Percentiles rank a stretch among this genome's conserved stretches.
Conservation (phyloP, 2,888 invertebrate genomes). For the Drosophila bunnanda region DNA sequence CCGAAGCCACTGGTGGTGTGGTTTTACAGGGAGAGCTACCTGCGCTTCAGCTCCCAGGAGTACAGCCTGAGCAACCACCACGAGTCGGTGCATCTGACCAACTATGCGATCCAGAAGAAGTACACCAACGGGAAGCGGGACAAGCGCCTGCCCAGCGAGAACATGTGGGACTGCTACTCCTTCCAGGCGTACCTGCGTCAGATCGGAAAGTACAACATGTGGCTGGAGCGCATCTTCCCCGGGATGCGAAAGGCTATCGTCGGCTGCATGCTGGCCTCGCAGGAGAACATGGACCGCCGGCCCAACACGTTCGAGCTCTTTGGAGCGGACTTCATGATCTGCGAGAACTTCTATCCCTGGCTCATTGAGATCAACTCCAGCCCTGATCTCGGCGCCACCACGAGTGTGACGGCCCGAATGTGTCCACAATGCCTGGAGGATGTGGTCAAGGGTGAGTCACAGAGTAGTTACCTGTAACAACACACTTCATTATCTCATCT, state of each 20-base stretch:
- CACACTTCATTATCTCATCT: neutral
- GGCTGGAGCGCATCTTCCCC: constrained; percentile 94
- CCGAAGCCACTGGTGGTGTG: constrained; percentile 93
- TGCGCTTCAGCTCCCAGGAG: constrained; percentile 95
- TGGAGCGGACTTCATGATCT: constrained; percentile 97
- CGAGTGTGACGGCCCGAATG: constrained; percentile 93
- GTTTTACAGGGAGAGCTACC: constrained; percentile 97
- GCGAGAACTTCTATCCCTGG: constrained; percentile 95
- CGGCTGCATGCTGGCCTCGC: constrained; percentile 94
- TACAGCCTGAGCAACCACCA: constrained; percentile 94
- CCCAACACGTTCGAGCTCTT: constrained; percentile 96
- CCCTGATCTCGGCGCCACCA: constrained; percentile 95
- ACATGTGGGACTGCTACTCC: constrained; percentile 97
- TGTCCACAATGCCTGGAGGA: constrained; percentile 96
- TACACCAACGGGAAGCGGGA: constrained; percentile 91
- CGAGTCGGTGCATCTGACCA: constrained; percentile 96
- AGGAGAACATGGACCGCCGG: constrained; percentile 91
- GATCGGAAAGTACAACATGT: constrained; percentile 91
- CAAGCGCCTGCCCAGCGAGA: constrained; percentile 92
- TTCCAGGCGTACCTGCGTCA: constrained; percentile 87
- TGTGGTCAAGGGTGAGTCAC: constrained; percentile 91
- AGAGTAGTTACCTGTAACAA: neutral
- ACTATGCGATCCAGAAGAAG: constrained; percentile 96
- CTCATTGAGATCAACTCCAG: constrained; percentile 97
- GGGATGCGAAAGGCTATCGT: constrained; percentile 91